Evolutionary conservation across 2,113 vertebrate genomes (phyloP).

Genomic region (Mormyrus lacerda): DNA sequence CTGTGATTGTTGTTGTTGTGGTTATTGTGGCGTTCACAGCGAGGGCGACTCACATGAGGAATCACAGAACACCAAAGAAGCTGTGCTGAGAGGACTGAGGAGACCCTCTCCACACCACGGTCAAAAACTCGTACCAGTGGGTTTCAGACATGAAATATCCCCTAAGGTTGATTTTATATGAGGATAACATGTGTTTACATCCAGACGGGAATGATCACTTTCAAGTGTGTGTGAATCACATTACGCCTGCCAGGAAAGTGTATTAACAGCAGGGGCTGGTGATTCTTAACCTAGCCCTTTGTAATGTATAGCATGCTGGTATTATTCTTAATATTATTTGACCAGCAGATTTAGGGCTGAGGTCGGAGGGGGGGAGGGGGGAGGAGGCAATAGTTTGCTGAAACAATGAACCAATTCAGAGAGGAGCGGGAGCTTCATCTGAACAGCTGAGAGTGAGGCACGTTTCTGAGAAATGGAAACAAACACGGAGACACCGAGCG

Average conservation of each 20-base stretch:
- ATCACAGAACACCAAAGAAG: background rate
- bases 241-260: background rate
- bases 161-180: constrained; percentile 4
- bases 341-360: background rate
- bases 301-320: background rate
- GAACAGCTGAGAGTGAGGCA: constrained; percentile 26
- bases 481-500: constrained; percentile 58
- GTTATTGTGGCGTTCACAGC: background rate
- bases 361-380: background rate
- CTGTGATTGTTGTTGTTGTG: background rate
- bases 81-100: background rate
- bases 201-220: background rate
- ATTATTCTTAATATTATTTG: background rate
- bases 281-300: background rate
- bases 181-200: background rate
- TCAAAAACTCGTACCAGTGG: background rate
- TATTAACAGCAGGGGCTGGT: too few species aligned
- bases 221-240: background rate
- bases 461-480: constrained; percentile 59
- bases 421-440: constrained; percentile 31
- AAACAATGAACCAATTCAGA: constrained; percentile 59
- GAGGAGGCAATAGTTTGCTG: constrained; percentile 26
- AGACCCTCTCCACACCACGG: background rate
- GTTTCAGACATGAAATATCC: background rate
- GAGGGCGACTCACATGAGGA: background rate